A percentile compares a stretch with the other conserved stretches of the same genome.
These are phyloP conservation scores for Ficedula albicollis DNA, from an alignment of 2,797 vertebrate genomes.

Conservation along the genomic window DNA sequence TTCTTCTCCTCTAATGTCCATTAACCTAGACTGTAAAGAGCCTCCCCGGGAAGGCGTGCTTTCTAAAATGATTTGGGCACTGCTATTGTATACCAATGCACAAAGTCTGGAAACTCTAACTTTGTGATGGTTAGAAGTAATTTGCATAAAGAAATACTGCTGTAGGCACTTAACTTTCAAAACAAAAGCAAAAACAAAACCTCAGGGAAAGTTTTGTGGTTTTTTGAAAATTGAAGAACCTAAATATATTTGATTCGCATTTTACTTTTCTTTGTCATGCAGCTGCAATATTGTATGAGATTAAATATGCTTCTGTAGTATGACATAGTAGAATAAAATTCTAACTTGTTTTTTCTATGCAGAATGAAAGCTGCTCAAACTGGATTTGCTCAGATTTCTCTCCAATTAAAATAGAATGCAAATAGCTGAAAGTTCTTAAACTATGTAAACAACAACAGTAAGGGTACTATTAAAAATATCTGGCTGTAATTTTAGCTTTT, in stretches of 20 bases:
- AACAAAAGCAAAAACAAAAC: background rate
- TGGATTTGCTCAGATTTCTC: constrained; percentile 29
- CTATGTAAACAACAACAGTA: constrained; percentile 25
- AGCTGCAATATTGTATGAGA: background rate
- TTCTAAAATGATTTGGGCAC: background rate
- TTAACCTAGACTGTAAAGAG: background rate
- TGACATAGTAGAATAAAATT: background rate
- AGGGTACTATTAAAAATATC: constrained; percentile 23
- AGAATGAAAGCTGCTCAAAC: background rate
- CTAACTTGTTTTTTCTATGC: background rate
- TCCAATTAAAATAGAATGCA: constrained; percentile 29
- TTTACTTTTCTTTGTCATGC: background rate
- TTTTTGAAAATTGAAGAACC: background rate
- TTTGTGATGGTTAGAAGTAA: background rate
- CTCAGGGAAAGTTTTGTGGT: background rate
- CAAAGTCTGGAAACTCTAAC: background rate
- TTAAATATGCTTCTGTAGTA: background rate
- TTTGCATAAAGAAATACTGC: background rate
- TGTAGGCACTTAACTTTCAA: background rate
- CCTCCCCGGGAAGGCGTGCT: background rate
- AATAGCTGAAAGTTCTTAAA: constrained; percentile 18
- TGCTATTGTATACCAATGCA: background rate
- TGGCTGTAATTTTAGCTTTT: constrained; percentile 42
- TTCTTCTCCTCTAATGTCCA: background rate
- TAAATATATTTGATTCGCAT: background rate